These are phyloP conservation scores for Thunnus maccoyii DNA, from an alignment of 2,113 vertebrate genomes.

Conservation along the genomic window DNA sequence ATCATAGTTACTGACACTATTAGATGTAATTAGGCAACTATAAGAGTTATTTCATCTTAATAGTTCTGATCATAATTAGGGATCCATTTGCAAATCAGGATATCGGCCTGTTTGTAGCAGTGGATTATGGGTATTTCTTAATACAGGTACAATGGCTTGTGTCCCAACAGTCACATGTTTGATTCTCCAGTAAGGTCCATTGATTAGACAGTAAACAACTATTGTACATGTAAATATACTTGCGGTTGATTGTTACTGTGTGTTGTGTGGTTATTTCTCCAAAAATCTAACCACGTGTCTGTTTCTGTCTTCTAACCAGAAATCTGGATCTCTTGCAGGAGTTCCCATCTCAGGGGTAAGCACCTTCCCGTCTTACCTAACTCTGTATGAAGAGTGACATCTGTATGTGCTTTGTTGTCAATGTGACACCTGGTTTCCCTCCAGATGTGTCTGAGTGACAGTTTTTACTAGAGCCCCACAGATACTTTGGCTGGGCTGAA, in stretches of 20 bases:
- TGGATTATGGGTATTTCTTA: too few species aligned
- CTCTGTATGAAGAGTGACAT: background rate
- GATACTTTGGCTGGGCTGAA: background rate
- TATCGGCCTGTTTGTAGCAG: too few species aligned
- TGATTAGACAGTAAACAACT: background rate
- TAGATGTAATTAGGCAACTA: too few species aligned
- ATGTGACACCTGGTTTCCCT: background rate
- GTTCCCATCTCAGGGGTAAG: constrained; percentile 98
- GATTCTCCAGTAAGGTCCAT: too few species aligned
- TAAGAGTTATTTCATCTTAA: too few species aligned
- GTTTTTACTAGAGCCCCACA: background rate
- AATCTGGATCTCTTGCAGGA: constrained; percentile 90
- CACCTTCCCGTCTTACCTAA: background rate
- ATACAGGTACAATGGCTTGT: too few species aligned
- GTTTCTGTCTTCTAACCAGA: constrained; percentile 81
- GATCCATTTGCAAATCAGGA: too few species aligned
- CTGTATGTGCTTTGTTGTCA: background rate
- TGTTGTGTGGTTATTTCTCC: background rate
- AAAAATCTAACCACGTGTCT: constrained; percentile 9
- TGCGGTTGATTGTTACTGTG: background rate
- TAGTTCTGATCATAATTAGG: too few species aligned
- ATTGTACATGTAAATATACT: background rate
- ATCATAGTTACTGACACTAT: too few species aligned
- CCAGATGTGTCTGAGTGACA: background rate
- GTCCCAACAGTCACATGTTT: too few species aligned